Base-by-base conservation (phyloP, 2,888 invertebrate genomes). In the Drosophila bunnanda region DNA sequence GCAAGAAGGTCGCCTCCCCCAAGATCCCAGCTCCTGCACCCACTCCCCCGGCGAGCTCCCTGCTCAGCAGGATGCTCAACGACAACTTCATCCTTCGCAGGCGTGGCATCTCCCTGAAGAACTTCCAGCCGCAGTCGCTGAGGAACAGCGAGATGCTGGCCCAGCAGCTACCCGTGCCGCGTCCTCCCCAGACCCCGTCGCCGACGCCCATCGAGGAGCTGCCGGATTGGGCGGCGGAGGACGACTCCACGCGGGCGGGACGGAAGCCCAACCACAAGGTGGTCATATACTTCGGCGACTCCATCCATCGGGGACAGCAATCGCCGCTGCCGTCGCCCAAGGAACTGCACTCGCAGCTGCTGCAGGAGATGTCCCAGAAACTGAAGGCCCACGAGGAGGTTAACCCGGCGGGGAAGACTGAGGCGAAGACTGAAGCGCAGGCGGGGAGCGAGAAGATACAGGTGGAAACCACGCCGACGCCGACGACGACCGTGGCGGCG, bases 281-380 rank as follows among this genome's bases (percentile, higher is more conserved):
- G n/a, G 95, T 95, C 53, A 95, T 95, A 81, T 95, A 95, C 90
- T 95, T 95, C 78, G 95, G 95, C 36, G 95, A 95, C 88, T 94
- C 95, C 4, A 94, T 94, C 39, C 89, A 90, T 62, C 83, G 83
- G 2, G 52, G 50, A 30, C 82, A 62, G 50, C 72, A 17, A 13
- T 67, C 53, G 48, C 75, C 65, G 36, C 76, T 61, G 60, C 65
- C 53, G 15, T 67, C 65, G 30, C 59, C 78, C 32, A 74, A 70
- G 54, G 80, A 66, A 60, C 58, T 73, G 55, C 83, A 82, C 70
- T 84, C 88, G 17, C 76, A 86, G 68, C 68, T 88, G 72, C 71
- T 85, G 71, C 89, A 84, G 66, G 88, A 89, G 78, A 90, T 89
- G 89, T 88, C 86, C 80, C 83, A 89, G 67, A 85, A 85, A 66